A percentile compares a stretch with the other conserved stretches of the same genome.
These are phyloP conservation scores for Tenualosa thibaudeaui DNA, from an alignment of 2,797 vertebrate species.

Conservation along the genomic window DNA sequence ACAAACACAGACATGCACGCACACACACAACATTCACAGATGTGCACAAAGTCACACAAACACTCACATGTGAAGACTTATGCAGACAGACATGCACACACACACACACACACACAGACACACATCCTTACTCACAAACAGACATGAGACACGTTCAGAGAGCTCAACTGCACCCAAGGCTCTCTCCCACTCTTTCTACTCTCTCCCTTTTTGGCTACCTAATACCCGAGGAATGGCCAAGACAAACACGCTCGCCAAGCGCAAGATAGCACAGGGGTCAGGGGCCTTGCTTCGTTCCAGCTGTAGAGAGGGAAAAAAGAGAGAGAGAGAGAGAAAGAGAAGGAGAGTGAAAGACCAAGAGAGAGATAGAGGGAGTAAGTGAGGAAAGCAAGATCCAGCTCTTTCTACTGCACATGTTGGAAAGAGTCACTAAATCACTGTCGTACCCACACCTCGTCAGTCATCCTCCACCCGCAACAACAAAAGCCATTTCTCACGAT, in stretches of 20 bases:
- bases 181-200: conserved; percentile 49
- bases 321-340: not conserved
- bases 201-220: conserved; percentile 53
- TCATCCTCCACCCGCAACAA: conserved; percentile 4
- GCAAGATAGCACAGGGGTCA: conserved; percentile 54
- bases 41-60: not conserved
- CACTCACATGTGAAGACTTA: conserved; percentile 7
- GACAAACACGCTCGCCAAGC: conserved; percentile 52
- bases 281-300: conserved; percentile 44
- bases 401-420: not conserved
- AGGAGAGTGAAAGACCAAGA: not conserved
- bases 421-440: conserved; percentile 20
- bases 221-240: conserved; percentile 54
- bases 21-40: conserved; percentile 1
- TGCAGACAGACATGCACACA: conserved; percentile 23
- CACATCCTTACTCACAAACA: conserved; percentile 45
- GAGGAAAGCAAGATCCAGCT: not conserved
- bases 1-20: conserved; percentile 11
- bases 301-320: conserved; percentile 34
- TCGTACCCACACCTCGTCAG: not conserved
- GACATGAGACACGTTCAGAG: not conserved
- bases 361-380: not conserved
- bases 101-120: conserved; percentile 38
- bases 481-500: conserved; percentile 6
- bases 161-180: conserved; percentile 31